Evolutionary conservation across 2,797 vertebrate genomes (phyloP).

Genomic region (Myotis daubentonii): DNA sequence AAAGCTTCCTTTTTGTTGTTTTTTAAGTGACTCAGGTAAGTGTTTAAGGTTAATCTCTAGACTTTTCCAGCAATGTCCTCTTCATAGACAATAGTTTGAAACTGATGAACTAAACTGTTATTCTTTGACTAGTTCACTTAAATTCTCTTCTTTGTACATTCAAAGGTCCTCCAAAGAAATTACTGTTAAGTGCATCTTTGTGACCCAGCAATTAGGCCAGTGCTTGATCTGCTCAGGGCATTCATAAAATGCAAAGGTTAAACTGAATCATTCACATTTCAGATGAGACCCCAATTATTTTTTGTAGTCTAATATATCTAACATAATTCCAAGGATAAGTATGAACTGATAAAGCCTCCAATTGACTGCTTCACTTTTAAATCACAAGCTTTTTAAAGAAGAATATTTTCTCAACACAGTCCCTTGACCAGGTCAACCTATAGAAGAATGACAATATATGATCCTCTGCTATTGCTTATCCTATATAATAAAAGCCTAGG

Average conservation of each 20-base stretch:
- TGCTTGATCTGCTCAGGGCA: neutral
- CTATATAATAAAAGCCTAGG: too few relatives aligned
- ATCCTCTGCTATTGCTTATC: neutral
- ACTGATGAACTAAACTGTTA: slow-evolving; percentile 2
- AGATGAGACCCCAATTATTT: neutral
- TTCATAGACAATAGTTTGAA: neutral
- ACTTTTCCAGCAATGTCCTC: neutral
- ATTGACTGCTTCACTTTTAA: neutral
- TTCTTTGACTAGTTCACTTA: neutral
- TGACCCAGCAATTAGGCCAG: neutral
- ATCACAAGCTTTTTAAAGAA: neutral
- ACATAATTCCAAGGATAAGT: slow-evolving; percentile 6
- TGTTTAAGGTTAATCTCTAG: neutral
- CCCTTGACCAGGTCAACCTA: neutral
- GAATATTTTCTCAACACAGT: neutral
- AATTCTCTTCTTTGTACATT: slow-evolving; percentile 42
- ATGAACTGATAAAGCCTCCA: neutral
- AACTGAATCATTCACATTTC: neutral
- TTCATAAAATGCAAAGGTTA: neutral
- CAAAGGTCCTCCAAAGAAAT: neutral
- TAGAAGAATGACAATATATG: neutral
- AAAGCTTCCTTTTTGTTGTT: neutral
- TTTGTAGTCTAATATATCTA: neutral
- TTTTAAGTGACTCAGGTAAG: slow-evolving; percentile 3
- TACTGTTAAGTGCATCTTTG: neutral